Percentiles rank a stretch among this genome's conserved stretches.
These are phyloP conservation scores for Patagioenas fasciata DNA, from an alignment of 2,113 vertebrate genomes.

Conservation along the genomic window DNA sequence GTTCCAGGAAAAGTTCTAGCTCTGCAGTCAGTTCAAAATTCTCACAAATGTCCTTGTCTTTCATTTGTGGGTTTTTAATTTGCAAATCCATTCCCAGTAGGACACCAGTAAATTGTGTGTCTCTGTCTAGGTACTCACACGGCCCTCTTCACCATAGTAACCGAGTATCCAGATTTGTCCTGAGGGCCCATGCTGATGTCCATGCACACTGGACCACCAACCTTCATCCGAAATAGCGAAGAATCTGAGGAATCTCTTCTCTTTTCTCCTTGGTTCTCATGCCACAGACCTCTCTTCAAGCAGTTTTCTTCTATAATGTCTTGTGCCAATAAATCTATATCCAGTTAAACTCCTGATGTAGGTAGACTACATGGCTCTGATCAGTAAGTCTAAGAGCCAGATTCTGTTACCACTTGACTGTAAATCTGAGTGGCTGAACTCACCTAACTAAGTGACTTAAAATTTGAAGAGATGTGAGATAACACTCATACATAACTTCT, in stretches of 20 bases:
- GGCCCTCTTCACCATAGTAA: background rate
- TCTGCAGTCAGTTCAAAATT: background rate
- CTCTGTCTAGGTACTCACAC: background rate
- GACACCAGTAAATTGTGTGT: background rate
- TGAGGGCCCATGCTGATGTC: background rate
- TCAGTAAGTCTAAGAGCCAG: background rate
- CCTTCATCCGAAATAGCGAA: background rate
- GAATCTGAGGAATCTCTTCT: background rate
- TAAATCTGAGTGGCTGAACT: background rate
- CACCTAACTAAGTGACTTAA: background rate
- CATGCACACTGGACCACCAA: background rate
- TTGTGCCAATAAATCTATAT: background rate
- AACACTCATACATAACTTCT: background rate
- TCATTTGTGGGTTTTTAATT: conserved; percentile 36
- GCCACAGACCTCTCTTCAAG: background rate
- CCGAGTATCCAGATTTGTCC: background rate
- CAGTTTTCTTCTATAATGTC: background rate
- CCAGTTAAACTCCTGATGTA: background rate
- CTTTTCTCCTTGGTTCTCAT: background rate
- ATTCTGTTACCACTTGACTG: background rate
- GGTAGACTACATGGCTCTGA: background rate
- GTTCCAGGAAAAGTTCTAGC: background rate
- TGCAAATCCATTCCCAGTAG: conserved; percentile 10
- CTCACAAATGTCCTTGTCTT: conserved; percentile 30
- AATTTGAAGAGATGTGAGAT: background rate